phyloP scores from a whole-genome alignment of 2,113 vertebrate genomes.

The Pantherophis guttatus region DNA sequence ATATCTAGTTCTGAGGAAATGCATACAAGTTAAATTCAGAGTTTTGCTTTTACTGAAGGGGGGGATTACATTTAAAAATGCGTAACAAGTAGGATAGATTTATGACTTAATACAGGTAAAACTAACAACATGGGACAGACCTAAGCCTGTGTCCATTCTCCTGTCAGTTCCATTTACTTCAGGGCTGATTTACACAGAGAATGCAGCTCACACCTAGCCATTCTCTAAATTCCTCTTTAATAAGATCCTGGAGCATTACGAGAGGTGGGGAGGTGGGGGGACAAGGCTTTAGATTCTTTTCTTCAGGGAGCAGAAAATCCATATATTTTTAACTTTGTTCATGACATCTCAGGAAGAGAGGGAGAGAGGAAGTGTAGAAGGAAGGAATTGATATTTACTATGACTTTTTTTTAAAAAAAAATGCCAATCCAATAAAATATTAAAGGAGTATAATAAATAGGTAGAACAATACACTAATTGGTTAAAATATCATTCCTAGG shows the following conservation, averaged over 20 bases:
- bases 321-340: background rate
- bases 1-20: no score
- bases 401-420: background rate
- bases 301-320: background rate
- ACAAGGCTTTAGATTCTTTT: background rate
- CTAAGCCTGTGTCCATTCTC: background rate
- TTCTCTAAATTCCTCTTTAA: constrained; percentile 11
- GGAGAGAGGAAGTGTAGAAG: background rate
- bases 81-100: background rate
- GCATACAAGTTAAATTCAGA: background rate
- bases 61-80: background rate
- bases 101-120: background rate
- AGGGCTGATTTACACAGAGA: accelerated
- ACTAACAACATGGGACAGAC: background rate
- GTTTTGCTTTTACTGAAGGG: no score
- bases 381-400: background rate
- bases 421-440: background rate
- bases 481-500: background rate
- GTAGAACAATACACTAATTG: background rate
- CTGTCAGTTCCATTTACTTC: background rate
- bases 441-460: background rate
- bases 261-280: background rate
- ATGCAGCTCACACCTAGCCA: background rate
- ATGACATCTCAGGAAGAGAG: background rate
- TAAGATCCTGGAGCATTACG: background rate